Evolutionary conservation across 2,888 invertebrate genomes (phyloP).

Genomic region (Asteroscopus sphinx): DNA sequence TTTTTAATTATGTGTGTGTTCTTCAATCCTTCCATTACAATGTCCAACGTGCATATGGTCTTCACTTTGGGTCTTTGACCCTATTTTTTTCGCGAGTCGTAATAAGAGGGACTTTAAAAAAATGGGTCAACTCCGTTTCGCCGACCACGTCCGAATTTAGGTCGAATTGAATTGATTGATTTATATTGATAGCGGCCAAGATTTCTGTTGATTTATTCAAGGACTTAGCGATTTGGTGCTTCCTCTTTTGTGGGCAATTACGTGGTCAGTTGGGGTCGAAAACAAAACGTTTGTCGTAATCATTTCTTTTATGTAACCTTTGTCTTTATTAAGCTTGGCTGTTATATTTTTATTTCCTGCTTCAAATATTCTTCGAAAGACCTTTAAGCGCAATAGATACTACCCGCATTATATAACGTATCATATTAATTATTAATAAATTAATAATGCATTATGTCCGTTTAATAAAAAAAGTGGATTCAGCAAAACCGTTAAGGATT

Average conservation of each 20-base stretch:
- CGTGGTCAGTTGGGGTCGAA: conserved; percentile 8
- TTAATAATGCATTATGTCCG: neutral
- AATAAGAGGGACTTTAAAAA: conserved; percentile 72
- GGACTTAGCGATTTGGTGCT: conserved; percentile 41
- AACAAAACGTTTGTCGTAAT: conserved; percentile 11
- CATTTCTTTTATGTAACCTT: conserved; percentile 18
- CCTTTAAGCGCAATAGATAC: no score
- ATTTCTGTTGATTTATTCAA: conserved; percentile 43
- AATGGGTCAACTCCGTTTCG: conserved; percentile 81
- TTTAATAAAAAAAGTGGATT: conserved; percentile 16
- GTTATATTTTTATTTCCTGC: neutral
- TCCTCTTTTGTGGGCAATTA: conserved; percentile 37
- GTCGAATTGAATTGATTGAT: conserved; percentile 77
- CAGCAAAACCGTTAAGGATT: conserved; percentile 30
- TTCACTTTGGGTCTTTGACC: conserved; percentile 73
- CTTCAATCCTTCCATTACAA: conserved; percentile 83
- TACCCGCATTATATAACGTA: no score
- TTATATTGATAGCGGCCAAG: conserved; percentile 59
- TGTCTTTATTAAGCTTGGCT: neutral
- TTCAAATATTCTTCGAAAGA: neutral
- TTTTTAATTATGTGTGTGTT: conserved; percentile 87
- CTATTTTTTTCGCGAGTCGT: conserved; percentile 66
- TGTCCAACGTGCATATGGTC: conserved; percentile 71
- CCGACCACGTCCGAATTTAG: conserved; percentile 70
- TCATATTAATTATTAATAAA: neutral